Conservation (phyloP, 2,888 invertebrate genomes). For the Meteorus cinctellus region DNA sequence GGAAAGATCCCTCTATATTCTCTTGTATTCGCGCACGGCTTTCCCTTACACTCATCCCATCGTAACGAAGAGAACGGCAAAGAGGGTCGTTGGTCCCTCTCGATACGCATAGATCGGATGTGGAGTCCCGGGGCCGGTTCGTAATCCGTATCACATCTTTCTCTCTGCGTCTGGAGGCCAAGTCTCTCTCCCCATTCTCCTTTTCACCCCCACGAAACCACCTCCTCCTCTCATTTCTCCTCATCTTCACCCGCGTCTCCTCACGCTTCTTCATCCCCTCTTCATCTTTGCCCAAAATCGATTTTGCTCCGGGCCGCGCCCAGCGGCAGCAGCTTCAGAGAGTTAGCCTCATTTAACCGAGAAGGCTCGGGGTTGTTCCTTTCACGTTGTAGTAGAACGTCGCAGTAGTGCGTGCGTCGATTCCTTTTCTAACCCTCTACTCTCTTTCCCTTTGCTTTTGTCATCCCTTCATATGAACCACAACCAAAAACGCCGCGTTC, state of each 20-base stretch:
- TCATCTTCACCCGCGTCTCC: conserved; percentile 41
- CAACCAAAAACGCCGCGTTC: conserved; percentile 23
- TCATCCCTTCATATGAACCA: conserved; percentile 25
- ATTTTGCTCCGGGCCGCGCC: conserved; percentile 70
- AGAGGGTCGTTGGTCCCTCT: conserved; percentile 58
- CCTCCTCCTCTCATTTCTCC: conserved; percentile 38
- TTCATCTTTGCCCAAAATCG: conserved; percentile 68
- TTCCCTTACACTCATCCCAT: neutral
- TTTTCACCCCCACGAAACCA: conserved; percentile 50
- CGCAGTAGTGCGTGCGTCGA: conserved; percentile 57
- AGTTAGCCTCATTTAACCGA: conserved; percentile 69
- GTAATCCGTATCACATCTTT: conserved; percentile 67
- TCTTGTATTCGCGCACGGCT: neutral
- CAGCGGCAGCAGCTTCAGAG: conserved; percentile 56
- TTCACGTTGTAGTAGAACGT: conserved; percentile 5
- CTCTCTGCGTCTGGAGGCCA: conserved; percentile 50
- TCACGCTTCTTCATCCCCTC: conserved; percentile 33
- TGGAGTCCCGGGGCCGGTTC: conserved; percentile 52
- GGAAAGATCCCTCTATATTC: conserved; percentile 3
- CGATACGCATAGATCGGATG: conserved; percentile 62
- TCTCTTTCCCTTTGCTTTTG: conserved; percentile 22
- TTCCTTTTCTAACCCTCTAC: conserved; percentile 29
- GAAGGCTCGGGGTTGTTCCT: conserved; percentile 51
- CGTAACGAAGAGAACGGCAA: conserved; percentile 47
- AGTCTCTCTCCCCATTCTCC: conserved; percentile 41